Percentiles rank a stretch among this genome's conserved stretches.
Conservation (phyloP, 2,888 invertebrate species). For the Ochropacha duplaris region DNA sequence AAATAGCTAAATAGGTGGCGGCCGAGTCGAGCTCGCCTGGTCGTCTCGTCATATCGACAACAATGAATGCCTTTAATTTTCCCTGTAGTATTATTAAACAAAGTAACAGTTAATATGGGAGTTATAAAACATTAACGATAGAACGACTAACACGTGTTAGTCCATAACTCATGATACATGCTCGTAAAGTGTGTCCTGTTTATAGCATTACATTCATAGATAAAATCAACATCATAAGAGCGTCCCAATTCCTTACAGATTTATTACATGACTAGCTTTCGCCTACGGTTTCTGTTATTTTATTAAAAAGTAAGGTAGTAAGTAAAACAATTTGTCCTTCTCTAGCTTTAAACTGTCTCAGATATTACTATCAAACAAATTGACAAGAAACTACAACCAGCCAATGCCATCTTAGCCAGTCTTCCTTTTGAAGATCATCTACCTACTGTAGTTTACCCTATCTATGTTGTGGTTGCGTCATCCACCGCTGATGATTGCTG, state of each 20-base stretch:
- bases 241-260: neutral
- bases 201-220: slow-evolving; percentile 19
- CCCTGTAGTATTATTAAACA: neutral
- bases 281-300: neutral
- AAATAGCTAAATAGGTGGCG: neutral
- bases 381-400: no score
- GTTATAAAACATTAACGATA: slow-evolving; percentile 11
- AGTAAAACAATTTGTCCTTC: no score
- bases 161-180: slow-evolving; percentile 30
- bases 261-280: neutral
- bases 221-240: neutral
- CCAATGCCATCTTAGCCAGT: no score
- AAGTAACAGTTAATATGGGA: neutral
- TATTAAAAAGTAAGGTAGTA: neutral
- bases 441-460: no score
- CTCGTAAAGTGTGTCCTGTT: slow-evolving; percentile 54
- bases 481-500: no score
- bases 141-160: slow-evolving; percentile 45
- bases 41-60: neutral
- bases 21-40: neutral
- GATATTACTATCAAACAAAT: no score
- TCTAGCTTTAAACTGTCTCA: no score
- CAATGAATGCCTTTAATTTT: neutral
- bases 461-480: no score
- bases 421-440: no score